Evolutionary conservation across 2,113 vertebrate genomes (phyloP).

Genomic region (Macquaria ambigua): DNA sequence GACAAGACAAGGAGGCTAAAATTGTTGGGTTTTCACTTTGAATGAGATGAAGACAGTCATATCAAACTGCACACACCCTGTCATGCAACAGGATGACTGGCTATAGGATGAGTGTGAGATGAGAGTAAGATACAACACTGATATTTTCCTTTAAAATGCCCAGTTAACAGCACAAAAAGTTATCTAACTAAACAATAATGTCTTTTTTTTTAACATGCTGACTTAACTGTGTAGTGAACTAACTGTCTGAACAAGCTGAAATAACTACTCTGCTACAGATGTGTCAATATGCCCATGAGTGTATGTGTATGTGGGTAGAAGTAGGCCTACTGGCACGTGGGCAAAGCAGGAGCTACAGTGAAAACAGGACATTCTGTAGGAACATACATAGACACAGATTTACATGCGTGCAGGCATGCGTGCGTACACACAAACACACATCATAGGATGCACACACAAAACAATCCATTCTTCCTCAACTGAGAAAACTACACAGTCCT

Average conservation of each 20-base stretch:
- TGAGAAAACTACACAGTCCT: neutral
- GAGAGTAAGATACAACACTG: constrained; percentile 18
- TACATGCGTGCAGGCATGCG: constrained; percentile 46
- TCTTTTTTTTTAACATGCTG: constrained; percentile 56
- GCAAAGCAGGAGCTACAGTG: constrained; percentile 6
- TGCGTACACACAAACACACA: constrained; percentile 30
- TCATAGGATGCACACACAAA: neutral
- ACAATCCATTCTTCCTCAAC: neutral
- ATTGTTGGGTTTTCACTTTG: neutral
- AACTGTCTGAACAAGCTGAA: constrained; percentile 66
- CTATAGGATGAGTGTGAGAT: neutral
- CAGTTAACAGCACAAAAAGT: constrained; percentile 61
- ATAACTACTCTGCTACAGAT: constrained; percentile 46
- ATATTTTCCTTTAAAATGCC: constrained; percentile 65
- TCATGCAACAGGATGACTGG: too few species aligned
- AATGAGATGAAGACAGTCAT: neutral
- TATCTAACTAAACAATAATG: constrained; percentile 49
- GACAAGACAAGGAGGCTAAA: constrained; percentile 17
- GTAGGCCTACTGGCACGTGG: neutral
- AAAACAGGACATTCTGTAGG: neutral
- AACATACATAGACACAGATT: neutral
- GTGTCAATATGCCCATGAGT: constrained; percentile 39
- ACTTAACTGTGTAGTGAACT: constrained; percentile 67
- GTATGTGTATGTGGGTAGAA: constrained; percentile 47
- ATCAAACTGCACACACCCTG: constrained; percentile 3